Percentiles rank a stretch among this genome's conserved stretches.
These are phyloP conservation scores for Nymphicus hollandicus DNA, from an alignment of 2,113 vertebrate genomes.

Conservation along the genomic window DNA sequence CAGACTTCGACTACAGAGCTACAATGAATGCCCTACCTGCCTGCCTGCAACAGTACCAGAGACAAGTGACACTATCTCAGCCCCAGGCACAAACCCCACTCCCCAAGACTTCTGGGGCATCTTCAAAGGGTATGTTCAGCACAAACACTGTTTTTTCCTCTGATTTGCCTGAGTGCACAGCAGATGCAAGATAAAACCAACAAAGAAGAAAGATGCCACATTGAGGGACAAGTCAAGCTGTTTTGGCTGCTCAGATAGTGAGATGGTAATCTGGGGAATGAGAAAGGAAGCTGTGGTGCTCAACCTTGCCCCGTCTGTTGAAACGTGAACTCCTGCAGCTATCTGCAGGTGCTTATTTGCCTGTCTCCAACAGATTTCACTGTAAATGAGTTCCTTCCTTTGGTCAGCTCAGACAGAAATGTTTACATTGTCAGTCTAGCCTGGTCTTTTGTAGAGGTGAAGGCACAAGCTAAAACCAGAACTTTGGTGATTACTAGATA, in stretches of 20 bases:
- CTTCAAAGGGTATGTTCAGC: rapidly evolving
- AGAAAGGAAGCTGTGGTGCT: neutral
- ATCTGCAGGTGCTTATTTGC: constrained; percentile 26
- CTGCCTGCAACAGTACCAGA: neutral
- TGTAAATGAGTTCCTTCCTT: neutral
- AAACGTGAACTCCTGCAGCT: neutral
- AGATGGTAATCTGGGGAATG: neutral
- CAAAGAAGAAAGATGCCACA: neutral
- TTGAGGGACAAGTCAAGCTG: neutral
- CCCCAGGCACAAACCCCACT: neutral
- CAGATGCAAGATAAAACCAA: neutral
- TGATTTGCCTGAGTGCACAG: neutral
- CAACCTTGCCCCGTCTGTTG: neutral
- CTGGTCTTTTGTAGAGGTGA: neutral
- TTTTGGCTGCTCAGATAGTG: neutral
- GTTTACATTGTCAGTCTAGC: neutral
- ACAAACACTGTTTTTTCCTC: neutral
- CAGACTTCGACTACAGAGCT: neutral
- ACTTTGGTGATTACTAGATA: neutral
- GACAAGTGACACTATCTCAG: neutral
- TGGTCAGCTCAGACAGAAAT: neutral
- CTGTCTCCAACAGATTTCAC: neutral
- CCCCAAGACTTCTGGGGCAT: neutral
- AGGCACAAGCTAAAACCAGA: neutral
- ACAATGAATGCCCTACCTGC: neutral